Evolutionary conservation across 2,113 vertebrate species (phyloP).

Genomic region (Cyprinodon variegatus): DNA sequence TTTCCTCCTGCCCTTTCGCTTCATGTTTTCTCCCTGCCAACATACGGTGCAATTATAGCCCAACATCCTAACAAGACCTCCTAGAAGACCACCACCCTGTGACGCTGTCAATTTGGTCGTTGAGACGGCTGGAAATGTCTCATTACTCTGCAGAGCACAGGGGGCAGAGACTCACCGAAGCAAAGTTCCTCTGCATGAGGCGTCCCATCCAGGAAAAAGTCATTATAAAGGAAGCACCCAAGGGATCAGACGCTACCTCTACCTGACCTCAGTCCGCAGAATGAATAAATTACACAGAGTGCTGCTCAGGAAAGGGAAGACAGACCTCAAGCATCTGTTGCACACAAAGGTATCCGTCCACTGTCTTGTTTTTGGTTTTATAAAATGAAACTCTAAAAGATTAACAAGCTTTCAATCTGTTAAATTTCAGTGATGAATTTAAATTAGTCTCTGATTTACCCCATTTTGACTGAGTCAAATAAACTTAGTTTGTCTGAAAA

Average conservation of each 20-base stretch:
- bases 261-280: conserved; percentile 21
- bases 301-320: conserved; percentile 26
- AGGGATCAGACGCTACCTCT: conserved; percentile 33
- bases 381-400: background rate
- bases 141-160: conserved; percentile 57
- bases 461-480: conserved; percentile 1
- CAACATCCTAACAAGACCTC: conserved; percentile 71
- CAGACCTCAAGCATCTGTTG: background rate
- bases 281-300: conserved; percentile 58
- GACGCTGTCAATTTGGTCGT: conserved; percentile 64
- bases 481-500: no score
- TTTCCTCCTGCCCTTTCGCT: conserved; percentile 40
- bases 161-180: conserved; percentile 25
- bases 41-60: conserved; percentile 68
- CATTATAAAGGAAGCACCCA: conserved; percentile 52
- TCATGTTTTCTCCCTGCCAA: conserved; percentile 21
- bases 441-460: conserved; percentile 18
- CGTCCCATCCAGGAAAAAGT: conserved; percentile 34
- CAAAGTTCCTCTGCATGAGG: conserved; percentile 39
- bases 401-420: no score
- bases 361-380: background rate
- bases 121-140: conserved; percentile 65
- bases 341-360: conserved; percentile 6
- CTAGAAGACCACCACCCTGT: conserved; percentile 58
- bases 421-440: background rate